Base-by-base conservation (phyloP, 2,888 invertebrate genomes). In the Xanthia togata region DNA sequence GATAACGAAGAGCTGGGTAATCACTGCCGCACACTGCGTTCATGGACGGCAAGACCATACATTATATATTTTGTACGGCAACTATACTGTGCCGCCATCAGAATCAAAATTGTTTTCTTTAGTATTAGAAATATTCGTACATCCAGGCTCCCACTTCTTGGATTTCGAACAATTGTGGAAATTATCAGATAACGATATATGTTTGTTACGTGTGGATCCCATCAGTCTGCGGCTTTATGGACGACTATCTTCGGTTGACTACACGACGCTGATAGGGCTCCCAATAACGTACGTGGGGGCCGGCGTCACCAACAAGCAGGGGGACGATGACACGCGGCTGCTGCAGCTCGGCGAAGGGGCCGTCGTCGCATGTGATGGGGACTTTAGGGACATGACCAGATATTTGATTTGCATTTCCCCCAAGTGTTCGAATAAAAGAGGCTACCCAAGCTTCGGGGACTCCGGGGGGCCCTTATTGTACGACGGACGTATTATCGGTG, bases 261-360 rank as follows among this genome's bases (percentile, higher is more conserved):
- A 69, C 47, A 57, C 47, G 12, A 68, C 77, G 12, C 2, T 77
- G 68, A n/a, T 69, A 20, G 77, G 77, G 4, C 63, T 77, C 6
- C 55, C 77, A 23, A 68, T 77, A n/a, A 69, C n/a, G 20, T 77
- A 68, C 31, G 68, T 77, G 6, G 77, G 77, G 26, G 77, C 41
- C 14, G 77, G 77, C 38, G 0, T 0, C 0, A 77, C 77, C 0
- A 26, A 69, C 31, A 62, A 75, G 35, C 6, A 0, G 8, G 75
- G 63, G 5, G 5, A 68, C 0, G 75, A 77, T 5, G 23, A 50
- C 5, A 11, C 17, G 5, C 68, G 75, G 44, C 38, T 23, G 0
- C 23, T 77, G 5, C 77, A 77, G 35, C 50, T 77, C 20, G 77
- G 77, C 5, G 68, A 63, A 55, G 77, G 23, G 8, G 75, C 41